Conservation (phyloP, 2,888 invertebrate genomes). For the Morpho deidamia region DNA sequence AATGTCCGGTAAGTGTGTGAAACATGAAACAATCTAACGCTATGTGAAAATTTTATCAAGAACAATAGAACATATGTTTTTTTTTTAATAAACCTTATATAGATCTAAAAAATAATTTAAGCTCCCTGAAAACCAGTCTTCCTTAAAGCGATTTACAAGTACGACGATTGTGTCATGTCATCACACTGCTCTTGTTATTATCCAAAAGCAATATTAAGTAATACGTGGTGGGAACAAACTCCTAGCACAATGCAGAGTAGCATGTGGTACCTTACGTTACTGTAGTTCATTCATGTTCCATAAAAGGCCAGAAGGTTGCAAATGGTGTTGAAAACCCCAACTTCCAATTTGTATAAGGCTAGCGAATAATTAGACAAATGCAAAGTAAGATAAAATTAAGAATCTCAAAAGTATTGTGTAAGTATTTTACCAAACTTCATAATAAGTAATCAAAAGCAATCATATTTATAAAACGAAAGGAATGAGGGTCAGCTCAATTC, state of each 20-base stretch:
- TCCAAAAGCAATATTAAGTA: neutral
- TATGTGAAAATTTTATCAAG: too few relatives aligned
- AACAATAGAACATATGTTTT: too few relatives aligned
- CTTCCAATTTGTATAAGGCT: conserved; percentile 63
- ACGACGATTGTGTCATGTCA: too few relatives aligned
- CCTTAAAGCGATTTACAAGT: too few relatives aligned
- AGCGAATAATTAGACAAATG: conserved; percentile 69
- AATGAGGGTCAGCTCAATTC: conserved; percentile 62
- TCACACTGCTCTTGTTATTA: too few relatives aligned
- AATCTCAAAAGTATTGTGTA: conserved; percentile 73
- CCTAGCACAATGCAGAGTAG: conserved; percentile 54
- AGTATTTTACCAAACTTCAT: conserved; percentile 74
- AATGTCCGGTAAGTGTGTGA: too few relatives aligned
- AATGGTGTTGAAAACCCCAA: conserved; percentile 39
- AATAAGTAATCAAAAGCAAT: conserved; percentile 72
- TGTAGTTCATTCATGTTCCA: conserved; percentile 52
- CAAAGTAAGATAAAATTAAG: conserved; percentile 68
- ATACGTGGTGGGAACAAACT: conserved; percentile 59
- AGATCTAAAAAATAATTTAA: too few relatives aligned
- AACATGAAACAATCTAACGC: too few relatives aligned
- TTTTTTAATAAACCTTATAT: too few relatives aligned
- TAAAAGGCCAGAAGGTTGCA: conserved; percentile 33
- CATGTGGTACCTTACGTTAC: conserved; percentile 69
- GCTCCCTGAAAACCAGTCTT: too few relatives aligned
- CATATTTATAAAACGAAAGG: conserved; percentile 60